Percentiles rank a stretch among this genome's conserved stretches.
Evolutionary conservation across 2,797 vertebrate genomes (phyloP).

Genomic region (Tolypeutes matacus): DNA sequence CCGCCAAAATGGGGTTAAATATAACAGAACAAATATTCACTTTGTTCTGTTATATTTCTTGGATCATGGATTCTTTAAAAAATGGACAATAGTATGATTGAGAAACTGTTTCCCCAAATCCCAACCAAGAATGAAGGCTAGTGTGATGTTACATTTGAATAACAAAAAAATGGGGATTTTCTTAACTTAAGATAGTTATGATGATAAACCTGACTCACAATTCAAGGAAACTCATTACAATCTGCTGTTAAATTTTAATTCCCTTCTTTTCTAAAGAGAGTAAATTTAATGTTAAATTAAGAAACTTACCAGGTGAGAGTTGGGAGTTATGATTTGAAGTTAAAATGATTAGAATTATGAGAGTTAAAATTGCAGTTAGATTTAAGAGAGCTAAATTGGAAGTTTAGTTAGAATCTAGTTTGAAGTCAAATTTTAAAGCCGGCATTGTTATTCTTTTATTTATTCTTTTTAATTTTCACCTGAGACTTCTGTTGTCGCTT

Average conservation of each 20-base stretch:
- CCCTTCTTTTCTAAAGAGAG: neutral
- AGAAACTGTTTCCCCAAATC: neutral
- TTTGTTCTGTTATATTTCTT: conserved; percentile 33
- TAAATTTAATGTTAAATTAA: conserved; percentile 2
- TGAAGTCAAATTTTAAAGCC: neutral
- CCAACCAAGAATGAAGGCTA: neutral
- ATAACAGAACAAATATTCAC: neutral
- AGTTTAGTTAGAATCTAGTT: conserved; percentile 2
- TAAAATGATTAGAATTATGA: neutral
- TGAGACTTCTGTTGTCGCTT: neutral
- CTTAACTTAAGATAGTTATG: neutral
- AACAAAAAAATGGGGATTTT: neutral
- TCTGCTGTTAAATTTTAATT: neutral
- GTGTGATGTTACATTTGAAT: neutral
- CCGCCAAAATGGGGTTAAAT: neutral
- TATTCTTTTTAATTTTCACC: neutral
- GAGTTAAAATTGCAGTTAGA: neutral
- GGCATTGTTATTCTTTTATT: neutral
- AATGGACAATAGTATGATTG: neutral
- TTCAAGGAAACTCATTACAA: neutral
- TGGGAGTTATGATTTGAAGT: neutral
- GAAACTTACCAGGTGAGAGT: neutral
- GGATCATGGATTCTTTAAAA: neutral
- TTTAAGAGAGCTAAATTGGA: neutral
- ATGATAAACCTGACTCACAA: neutral